These are phyloP conservation scores for Sminthurides bifidus DNA, from an alignment of 1,140 invertebrate genomes.

Conservation along the genomic window DNA sequence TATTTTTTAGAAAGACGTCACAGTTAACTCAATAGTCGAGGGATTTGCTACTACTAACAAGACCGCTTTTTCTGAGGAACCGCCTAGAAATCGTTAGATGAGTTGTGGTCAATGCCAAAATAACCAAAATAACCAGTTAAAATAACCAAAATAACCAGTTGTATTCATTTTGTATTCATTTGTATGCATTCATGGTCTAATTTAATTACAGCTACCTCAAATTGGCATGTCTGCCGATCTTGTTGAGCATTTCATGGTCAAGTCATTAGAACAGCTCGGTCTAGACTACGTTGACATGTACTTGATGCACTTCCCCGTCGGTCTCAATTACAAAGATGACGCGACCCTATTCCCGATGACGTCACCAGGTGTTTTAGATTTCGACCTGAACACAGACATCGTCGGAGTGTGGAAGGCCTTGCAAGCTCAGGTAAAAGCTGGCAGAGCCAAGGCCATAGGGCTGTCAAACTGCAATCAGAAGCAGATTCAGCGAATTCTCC, in stretches of 20 bases:
- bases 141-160: background rate
- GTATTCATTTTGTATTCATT: background rate
- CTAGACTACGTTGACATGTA: slow-evolving; percentile 74
- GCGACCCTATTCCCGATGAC: slow-evolving; percentile 19
- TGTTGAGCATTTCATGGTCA: slow-evolving; percentile 56
- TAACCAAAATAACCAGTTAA: background rate
- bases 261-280: slow-evolving; percentile 57
- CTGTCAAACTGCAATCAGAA: slow-evolving; percentile 46
- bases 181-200: background rate
- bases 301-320: slow-evolving; percentile 67
- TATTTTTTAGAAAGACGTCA: background rate
- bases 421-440: slow-evolving; percentile 11
- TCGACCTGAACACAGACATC: slow-evolving; percentile 15
- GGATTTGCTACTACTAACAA: slow-evolving; percentile 34
- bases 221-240: slow-evolving; percentile 43
- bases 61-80: slow-evolving; percentile 38
- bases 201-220: slow-evolving; percentile 29
- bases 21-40: slow-evolving; percentile 28
- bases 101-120: background rate
- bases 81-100: slow-evolving; percentile 12
- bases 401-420: slow-evolving; percentile 38
- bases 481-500: slow-evolving; percentile 40
- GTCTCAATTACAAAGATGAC: slow-evolving; percentile 21
- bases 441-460: slow-evolving; percentile 36
- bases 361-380: slow-evolving; percentile 26